phyloP scores from a whole-genome alignment of 2,888 invertebrate genomes.

The Sminthurinus aureus region DNA sequence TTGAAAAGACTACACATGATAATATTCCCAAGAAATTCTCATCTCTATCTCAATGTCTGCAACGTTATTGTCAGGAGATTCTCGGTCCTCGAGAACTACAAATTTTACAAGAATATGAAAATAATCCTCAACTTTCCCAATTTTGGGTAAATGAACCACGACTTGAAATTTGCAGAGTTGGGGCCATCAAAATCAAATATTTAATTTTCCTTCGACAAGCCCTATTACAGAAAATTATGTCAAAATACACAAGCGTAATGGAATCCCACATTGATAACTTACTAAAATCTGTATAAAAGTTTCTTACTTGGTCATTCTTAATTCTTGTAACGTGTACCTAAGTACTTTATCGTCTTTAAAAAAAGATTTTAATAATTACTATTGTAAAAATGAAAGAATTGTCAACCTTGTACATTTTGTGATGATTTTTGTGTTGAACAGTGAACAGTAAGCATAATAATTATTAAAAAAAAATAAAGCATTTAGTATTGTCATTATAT shows the following conservation, averaged over 20 bases:
- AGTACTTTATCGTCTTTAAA: no score
- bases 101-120: slow-evolving; percentile 49
- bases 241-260: neutral
- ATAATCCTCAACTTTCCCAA: slow-evolving; percentile 43
- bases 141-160: slow-evolving; percentile 39
- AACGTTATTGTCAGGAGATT: neutral
- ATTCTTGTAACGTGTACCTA: no score
- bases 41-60: slow-evolving; percentile 1
- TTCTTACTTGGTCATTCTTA: no score
- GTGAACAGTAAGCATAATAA: no score
- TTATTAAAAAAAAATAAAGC: no score
- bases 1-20: neutral
- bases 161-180: slow-evolving; percentile 48
- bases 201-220: slow-evolving; percentile 47
- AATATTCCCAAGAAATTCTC: neutral
- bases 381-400: no score
- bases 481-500: no score
- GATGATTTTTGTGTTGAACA: no score
- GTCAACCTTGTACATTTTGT: no score
- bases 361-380: no score
- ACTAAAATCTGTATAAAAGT: neutral
- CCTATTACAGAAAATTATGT: neutral
- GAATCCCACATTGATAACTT: neutral
- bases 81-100: slow-evolving; percentile 31
- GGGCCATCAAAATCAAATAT: slow-evolving; percentile 54